Percentiles rank a stretch among this genome's conserved stretches.
phyloP scores from a whole-genome alignment of 2,888 invertebrate genomes.

The Tiliacea citrago region DNA sequence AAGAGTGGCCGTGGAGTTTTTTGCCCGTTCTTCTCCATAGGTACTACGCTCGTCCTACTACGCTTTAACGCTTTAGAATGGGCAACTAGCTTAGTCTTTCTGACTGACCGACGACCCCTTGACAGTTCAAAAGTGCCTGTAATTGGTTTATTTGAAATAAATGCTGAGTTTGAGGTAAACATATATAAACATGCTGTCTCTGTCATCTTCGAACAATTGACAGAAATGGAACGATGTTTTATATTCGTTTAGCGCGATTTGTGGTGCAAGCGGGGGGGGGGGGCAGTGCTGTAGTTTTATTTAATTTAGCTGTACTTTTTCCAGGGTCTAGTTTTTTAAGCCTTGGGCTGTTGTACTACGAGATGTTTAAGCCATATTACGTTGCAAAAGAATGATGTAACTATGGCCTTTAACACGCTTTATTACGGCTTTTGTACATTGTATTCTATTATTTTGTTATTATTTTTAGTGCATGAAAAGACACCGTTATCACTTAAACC shows the following conservation, averaged over 20 bases:
- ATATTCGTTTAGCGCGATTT: not conserved
- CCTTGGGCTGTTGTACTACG: not conserved
- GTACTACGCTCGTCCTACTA: no score
- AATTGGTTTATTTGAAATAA: no score
- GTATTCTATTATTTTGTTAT: not conserved
- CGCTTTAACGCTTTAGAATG: no score
- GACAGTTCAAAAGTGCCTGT: no score
- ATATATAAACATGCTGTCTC: not conserved
- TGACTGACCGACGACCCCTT: no score
- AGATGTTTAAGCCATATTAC: not conserved
- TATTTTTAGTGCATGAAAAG: constrained; percentile 14
- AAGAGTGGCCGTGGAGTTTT: no score
- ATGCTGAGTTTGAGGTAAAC: not conserved
- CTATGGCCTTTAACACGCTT: not conserved
- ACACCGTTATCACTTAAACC: not conserved
- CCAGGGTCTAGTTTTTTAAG: not conserved
- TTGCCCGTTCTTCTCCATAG: no score
- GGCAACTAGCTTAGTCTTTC: no score
- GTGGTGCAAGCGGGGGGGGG: not conserved
- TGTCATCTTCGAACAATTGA: not conserved
- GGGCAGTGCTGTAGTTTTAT: not conserved
- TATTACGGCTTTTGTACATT: not conserved
- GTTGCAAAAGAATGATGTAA: not conserved
- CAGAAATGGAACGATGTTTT: not conserved
- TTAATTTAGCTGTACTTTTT: not conserved